These are phyloP conservation scores for Masnerella sp. DNA, from an alignment of 2,888 invertebrate species.

Conservation along the genomic window DNA sequence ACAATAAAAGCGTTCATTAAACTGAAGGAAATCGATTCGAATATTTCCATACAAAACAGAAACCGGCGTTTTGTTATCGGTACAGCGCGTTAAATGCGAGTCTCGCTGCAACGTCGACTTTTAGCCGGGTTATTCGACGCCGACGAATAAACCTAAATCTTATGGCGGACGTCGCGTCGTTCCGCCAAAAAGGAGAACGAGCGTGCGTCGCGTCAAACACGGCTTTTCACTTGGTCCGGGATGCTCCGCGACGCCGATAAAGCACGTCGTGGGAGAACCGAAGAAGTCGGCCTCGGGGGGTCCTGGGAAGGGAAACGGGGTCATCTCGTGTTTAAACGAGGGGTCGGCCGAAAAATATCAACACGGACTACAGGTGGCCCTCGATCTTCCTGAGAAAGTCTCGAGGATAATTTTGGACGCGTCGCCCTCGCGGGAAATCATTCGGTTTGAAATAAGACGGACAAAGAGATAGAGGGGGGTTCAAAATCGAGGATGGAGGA, in stretches of 20 bases:
- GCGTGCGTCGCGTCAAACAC: slow-evolving; percentile 4
- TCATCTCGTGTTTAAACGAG: slow-evolving; percentile 63
- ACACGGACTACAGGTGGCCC: slow-evolving; percentile 63
- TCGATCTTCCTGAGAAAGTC: slow-evolving; percentile 50
- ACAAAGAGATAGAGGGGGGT: not conserved
- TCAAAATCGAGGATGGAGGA: not conserved
- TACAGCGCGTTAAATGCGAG: too few species aligned
- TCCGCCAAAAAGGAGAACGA: too few species aligned
- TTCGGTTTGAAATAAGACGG: slow-evolving; percentile 12
- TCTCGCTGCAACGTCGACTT: too few species aligned
- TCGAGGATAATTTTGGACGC: slow-evolving; percentile 37
- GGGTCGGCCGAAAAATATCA: slow-evolving; percentile 50
- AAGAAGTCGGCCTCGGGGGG: slow-evolving; percentile 59
- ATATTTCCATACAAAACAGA: too few species aligned
- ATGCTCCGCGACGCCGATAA: slow-evolving; percentile 30
- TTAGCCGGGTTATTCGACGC: too few species aligned
- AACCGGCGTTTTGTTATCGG: too few species aligned
- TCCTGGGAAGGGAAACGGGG: slow-evolving; percentile 75
- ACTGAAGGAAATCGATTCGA: not conserved
- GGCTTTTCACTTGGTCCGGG: slow-evolving; percentile 31
- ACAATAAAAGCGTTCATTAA: not conserved
- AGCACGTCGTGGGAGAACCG: slow-evolving; percentile 40
- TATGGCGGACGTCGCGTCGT: too few species aligned
- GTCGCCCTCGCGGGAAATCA: slow-evolving; percentile 57
- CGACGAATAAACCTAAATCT: slow-evolving; percentile 6